Evolutionary conservation across 2,888 invertebrate genomes (phyloP).

Genomic region (Volucella inflata): DNA sequence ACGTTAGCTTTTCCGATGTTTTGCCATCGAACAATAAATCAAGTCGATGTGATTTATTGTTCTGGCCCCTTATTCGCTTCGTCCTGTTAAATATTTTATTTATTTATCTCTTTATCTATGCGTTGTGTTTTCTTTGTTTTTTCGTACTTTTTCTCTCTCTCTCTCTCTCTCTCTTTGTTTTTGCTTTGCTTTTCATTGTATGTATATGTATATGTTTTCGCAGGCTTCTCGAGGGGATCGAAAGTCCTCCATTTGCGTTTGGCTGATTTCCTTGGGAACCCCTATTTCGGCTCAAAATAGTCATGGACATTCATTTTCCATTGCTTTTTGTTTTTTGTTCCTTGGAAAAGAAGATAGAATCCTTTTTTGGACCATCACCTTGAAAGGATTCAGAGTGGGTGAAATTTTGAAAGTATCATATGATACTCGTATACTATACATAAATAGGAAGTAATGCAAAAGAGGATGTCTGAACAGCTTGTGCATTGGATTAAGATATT

Average conservation of each 20-base stretch:
- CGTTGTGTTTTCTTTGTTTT: conserved; percentile 9
- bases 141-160: conserved; percentile 2
- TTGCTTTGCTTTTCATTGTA: background rate
- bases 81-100: conserved; percentile 72
- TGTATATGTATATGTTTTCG: background rate
- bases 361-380: too few species aligned
- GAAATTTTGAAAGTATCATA: conserved; percentile 7
- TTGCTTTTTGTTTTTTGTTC: conserved; percentile 9
- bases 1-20: conserved; percentile 70
- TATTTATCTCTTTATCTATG: conserved; percentile 69
- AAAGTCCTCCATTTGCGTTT: conserved; percentile 4
- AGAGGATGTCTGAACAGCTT: conserved; percentile 1
- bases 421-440: too few species aligned
- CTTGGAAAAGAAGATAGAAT: conserved; percentile 37
- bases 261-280: background rate
- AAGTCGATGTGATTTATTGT: conserved; percentile 71
- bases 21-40: conserved; percentile 72
- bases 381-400: background rate
- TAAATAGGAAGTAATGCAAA: background rate
- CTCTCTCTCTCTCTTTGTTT: background rate
- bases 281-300: background rate
- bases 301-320: background rate
- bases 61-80: conserved; percentile 54
- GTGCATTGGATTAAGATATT: conserved; percentile 51
- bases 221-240: background rate